Conservation (phyloP, 1,140 invertebrate species). For the Diachasma alloeum region DNA sequence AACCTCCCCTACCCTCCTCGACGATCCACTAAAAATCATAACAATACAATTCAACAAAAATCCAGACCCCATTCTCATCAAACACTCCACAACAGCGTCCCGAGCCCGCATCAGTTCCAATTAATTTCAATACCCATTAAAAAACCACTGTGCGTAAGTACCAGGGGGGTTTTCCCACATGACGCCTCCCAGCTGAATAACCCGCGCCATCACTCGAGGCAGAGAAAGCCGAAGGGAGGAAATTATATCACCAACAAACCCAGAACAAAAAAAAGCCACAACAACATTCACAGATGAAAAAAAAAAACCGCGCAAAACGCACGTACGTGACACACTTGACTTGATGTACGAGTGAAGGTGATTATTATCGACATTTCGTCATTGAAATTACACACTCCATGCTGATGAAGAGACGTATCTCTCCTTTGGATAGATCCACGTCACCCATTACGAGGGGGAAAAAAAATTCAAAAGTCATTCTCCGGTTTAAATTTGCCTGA, state of each 20-base stretch:
- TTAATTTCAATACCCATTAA: background rate
- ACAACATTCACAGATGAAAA: background rate
- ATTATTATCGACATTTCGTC: slow-evolving; percentile 22
- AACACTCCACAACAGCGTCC: background rate
- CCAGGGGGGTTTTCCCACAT: background rate
- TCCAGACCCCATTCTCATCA: background rate
- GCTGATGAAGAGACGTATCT: background rate
- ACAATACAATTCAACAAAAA: background rate
- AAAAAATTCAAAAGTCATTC: slow-evolving; percentile 13
- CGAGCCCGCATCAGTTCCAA: background rate
- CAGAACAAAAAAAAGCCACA: background rate
- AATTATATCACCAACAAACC: background rate
- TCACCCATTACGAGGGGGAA: background rate
- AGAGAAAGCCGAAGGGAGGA: slow-evolving; percentile 9
- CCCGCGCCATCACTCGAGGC: background rate
- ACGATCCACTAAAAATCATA: too few relatives aligned
- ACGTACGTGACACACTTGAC: background rate
- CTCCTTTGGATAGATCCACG: background rate
- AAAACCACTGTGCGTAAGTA: background rate
- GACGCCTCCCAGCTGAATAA: background rate
- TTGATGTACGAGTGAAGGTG: slow-evolving; percentile 3
- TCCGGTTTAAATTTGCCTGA: background rate
- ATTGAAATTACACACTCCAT: slow-evolving; percentile 12
- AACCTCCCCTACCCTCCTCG: too few relatives aligned
- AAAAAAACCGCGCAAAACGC: background rate